These are phyloP conservation scores for Oscheius onirici DNA, from an alignment of 2,888 invertebrate genomes.

Conservation along the genomic window DNA sequence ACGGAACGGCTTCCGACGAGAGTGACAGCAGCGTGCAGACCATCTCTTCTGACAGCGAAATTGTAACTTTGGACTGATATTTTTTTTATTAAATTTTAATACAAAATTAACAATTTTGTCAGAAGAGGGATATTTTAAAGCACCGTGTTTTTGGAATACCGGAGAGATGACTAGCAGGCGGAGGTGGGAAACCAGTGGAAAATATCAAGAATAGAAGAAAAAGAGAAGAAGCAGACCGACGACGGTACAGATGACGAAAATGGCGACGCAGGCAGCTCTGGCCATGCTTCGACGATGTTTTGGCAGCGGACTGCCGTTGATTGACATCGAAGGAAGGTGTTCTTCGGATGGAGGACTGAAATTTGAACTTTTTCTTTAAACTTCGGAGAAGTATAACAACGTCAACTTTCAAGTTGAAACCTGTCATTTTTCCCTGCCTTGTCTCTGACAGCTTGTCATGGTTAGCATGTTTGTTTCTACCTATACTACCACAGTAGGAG, in stretches of 20 bases:
- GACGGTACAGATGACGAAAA: constrained; percentile 14
- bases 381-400: not conserved
- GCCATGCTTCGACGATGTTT: constrained; percentile 22
- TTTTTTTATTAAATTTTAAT: not conserved
- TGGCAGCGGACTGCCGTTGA: not conserved
- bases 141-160: constrained; percentile 23
- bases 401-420: too few species aligned
- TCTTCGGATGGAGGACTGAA: constrained; percentile 25
- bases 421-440: too few species aligned
- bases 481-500: too few species aligned
- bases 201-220: not conserved
- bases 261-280: constrained; percentile 1
- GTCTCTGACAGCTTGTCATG: too few species aligned
- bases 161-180: not conserved
- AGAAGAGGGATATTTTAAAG: constrained; percentile 5
- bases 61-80: constrained; percentile 1
- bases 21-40: constrained; percentile 1
- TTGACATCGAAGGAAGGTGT: not conserved
- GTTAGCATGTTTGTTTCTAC: too few species aligned
- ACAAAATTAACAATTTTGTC: not conserved
- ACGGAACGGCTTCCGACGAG: not conserved
- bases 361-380: not conserved
- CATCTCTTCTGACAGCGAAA: not conserved
- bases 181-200: too few species aligned
- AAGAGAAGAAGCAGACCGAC: constrained; percentile 6